A percentile compares a stretch with the other conserved stretches of the same genome.
These are phyloP conservation scores for Drosophila setosimentum DNA, from an alignment of 2,888 invertebrate species.

Conservation along the genomic window DNA sequence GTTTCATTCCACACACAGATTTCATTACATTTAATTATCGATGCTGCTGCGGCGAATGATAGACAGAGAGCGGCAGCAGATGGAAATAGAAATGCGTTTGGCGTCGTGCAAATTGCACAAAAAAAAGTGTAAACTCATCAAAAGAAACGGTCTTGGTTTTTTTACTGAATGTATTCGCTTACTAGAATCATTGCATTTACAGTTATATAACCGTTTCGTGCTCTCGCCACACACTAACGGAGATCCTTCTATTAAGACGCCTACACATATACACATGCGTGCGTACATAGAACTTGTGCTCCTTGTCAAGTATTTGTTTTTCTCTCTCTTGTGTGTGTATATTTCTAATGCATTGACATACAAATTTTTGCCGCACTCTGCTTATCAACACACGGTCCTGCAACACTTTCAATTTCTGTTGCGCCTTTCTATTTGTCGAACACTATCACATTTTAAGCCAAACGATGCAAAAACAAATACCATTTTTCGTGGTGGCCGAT, in stretches of 20 bases:
- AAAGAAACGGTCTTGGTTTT: conserved; percentile 18
- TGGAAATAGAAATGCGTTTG: conserved; percentile 17
- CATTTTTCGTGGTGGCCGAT: not conserved
- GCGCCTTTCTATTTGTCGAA: conserved; percentile 7
- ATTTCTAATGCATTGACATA: conserved; percentile 8
- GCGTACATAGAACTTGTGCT: not conserved
- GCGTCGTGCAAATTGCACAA: conserved; percentile 34
- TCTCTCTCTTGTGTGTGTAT: conserved; percentile 32
- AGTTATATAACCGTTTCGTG: conserved; percentile 47
- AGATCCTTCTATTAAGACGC: conserved; percentile 48
- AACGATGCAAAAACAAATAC: not conserved
- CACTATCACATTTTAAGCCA: not conserved
- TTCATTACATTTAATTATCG: conserved; percentile 67
- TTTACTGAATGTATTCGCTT: conserved; percentile 2
- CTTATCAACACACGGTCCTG: conserved; percentile 5
- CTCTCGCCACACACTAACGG: conserved; percentile 4
- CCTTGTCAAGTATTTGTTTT: conserved; percentile 3
- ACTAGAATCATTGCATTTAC: conserved; percentile 35
- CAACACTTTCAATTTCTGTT: conserved; percentile 33
- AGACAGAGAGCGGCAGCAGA: conserved; percentile 4
- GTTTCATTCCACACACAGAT: conserved; percentile 68
- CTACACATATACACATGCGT: not conserved
- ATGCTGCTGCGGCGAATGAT: conserved; percentile 18
- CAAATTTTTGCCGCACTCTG: not conserved
- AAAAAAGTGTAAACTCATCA: conserved; percentile 47